Evolutionary conservation across 2,113 vertebrate genomes (phyloP).

Genomic region (Scopus umbretta): DNA sequence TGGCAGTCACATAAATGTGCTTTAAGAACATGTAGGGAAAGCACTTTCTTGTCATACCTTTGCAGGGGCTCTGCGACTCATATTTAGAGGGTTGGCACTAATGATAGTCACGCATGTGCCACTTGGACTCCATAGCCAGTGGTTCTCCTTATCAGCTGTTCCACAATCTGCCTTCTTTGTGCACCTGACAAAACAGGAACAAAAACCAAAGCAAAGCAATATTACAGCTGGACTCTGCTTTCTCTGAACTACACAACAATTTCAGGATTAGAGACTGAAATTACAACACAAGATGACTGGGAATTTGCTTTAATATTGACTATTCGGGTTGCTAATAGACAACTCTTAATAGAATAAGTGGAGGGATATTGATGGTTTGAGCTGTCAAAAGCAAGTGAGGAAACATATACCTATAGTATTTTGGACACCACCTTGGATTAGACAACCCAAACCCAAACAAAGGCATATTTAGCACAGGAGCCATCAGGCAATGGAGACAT

Average conservation of each 20-base stretch:
- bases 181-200: conserved; percentile 72
- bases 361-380: background rate
- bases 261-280: background rate
- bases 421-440: background rate
- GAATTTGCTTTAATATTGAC: conserved; percentile 1
- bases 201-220: background rate
- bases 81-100: conserved; percentile 78
- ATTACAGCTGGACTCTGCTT: background rate
- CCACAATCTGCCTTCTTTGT: conserved; percentile 80
- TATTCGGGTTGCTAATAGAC: background rate
- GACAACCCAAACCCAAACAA: background rate
- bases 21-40: background rate
- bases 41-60: conserved; percentile 45
- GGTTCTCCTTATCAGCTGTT: conserved; percentile 69
- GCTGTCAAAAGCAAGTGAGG: background rate
- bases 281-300: background rate
- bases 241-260: background rate
- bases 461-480: background rate
- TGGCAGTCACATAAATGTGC: background rate
- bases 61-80: conserved; percentile 79
- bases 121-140: conserved; percentile 90
- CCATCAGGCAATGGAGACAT: background rate
- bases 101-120: conserved; percentile 79
- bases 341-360: background rate
- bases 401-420: background rate